Base-by-base conservation (phyloP, 2,113 vertebrate species). In the Xerus inauris region DNA sequence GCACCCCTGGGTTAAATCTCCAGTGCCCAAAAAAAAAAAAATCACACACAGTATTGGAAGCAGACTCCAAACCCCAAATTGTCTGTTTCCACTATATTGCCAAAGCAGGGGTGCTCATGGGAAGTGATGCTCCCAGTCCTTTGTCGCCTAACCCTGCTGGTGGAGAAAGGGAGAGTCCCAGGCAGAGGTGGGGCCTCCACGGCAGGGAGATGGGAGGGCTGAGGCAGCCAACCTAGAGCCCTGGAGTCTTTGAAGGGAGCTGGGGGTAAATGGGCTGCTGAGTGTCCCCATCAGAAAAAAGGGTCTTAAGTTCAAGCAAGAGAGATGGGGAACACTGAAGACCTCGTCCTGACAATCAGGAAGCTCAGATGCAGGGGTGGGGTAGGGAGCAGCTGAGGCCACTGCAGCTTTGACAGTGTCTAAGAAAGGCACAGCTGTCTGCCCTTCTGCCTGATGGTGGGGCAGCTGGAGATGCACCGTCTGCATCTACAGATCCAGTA, bases 21-120 rank as follows among this genome's bases (percentile, higher is more conserved):
- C 17, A 17, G 51, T 54, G 19, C 17, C 1, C 17, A 17, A 51
- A 51, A 51, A 51, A 17, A 17, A 54, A 54, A 28, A 73, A 45
- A 75, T 77, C 49, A 57, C 54, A 57, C 42, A 49, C 54, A 57
- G 20, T 11, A 26, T 1, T 47, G 32, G 67, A 19, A 35, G n/a
- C 87, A 76, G 81, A 82, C 45, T 51, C 45, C 67, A 87, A 79
- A n/a, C 47, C 72, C 42, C 72, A 85, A 94, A 59, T 35, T 16
- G 24, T 22, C 32, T 38, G 14, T 47, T 72, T 42, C 45, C 22
- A 0, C 12, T 62, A 16, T 4, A 19, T 57, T 30, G 30, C 49
- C 76, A 45, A 51, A n/a, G 32, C 59, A 32, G 9, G n/a, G 73
- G 2, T 45, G 42, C 80, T 69, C 62, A 2, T 24, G 57, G 24